Conservation (phyloP, 2,797 vertebrate genomes). For the Karalla daura region DNA sequence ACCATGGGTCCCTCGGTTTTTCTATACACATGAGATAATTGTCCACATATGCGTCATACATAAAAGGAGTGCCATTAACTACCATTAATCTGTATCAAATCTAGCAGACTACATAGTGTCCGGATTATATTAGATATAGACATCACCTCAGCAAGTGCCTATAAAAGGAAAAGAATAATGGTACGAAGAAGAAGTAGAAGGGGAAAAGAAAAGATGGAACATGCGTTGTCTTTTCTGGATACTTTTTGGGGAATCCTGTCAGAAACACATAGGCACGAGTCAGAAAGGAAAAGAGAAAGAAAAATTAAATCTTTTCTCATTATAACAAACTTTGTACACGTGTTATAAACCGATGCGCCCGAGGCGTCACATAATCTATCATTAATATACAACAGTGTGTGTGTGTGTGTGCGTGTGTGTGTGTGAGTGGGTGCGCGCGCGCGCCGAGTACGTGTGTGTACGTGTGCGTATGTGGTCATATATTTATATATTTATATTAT, state of each 20-base stretch:
- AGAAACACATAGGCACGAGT: slow-evolving; percentile 98
- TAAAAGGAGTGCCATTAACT: slow-evolving; percentile 93
- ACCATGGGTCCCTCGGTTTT: slow-evolving; percentile 92
- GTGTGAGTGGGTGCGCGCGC: slow-evolving; percentile 12
- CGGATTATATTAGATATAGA: slow-evolving; percentile 99
- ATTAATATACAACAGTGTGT: slow-evolving; percentile 78
- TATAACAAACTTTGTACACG: slow-evolving; percentile 94
- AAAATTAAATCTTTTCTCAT: slow-evolving; percentile 82
- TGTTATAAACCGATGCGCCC: slow-evolving; percentile 84
- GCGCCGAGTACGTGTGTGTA: no score
- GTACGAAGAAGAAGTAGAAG: neutral
- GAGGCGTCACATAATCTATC: slow-evolving; percentile 83
- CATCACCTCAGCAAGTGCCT: slow-evolving; percentile 99
- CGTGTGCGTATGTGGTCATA: slow-evolving; percentile 21
- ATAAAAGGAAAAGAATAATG: slow-evolving; percentile 78
- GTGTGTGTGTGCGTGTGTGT: neutral
- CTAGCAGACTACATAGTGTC: slow-evolving; percentile 99
- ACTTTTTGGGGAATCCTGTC: slow-evolving; percentile 84
- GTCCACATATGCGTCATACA: slow-evolving; percentile 91
- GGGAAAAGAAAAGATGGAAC: slow-evolving; percentile 81
- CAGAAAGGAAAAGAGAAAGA: slow-evolving; percentile 88
- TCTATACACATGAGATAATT: slow-evolving; percentile 88
- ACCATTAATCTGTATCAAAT: slow-evolving; percentile 99
- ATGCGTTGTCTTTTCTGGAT: slow-evolving; percentile 90
- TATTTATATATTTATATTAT: slow-evolving; percentile 73